Percentiles rank a stretch among this genome's conserved stretches.
Conservation (phyloP, 2,113 vertebrate species). For the Ploceus nigricollis region DNA sequence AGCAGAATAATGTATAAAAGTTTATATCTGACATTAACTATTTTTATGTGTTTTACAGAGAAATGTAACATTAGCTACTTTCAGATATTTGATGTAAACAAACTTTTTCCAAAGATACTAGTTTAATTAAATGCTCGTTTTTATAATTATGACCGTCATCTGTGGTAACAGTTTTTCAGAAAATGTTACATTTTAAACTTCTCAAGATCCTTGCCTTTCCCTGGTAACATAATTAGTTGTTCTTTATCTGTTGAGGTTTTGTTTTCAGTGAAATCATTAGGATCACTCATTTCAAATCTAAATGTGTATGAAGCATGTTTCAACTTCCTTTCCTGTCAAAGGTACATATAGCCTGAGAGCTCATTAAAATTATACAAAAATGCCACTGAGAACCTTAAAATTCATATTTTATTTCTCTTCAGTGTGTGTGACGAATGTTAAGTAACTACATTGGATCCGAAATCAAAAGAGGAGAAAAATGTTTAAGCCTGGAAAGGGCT, state of each 20-base stretch:
- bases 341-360: not conserved
- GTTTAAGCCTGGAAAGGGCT: not conserved
- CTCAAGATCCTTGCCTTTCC: not conserved
- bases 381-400: not conserved
- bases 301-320: not conserved
- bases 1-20: not conserved
- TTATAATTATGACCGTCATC: not conserved
- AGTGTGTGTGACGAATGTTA: not conserved
- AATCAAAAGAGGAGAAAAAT: not conserved
- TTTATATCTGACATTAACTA: not conserved
- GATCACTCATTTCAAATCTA: not conserved
- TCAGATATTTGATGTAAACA: not conserved
- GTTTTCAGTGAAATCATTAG: not conserved
- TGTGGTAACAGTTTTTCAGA: not conserved
- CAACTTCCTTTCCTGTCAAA: not conserved
- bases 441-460: not conserved
- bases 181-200: not conserved
- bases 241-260: not conserved
- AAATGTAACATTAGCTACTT: not conserved
- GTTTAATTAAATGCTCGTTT: not conserved
- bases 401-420: not conserved
- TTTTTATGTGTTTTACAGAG: not conserved
- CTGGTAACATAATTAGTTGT: not conserved
- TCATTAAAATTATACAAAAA: conserved; percentile 29
- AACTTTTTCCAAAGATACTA: not conserved